A percentile compares a stretch with the other conserved stretches of the same genome.
Conservation (phyloP, 2,888 invertebrate genomes). For the Nomada fucata region DNA sequence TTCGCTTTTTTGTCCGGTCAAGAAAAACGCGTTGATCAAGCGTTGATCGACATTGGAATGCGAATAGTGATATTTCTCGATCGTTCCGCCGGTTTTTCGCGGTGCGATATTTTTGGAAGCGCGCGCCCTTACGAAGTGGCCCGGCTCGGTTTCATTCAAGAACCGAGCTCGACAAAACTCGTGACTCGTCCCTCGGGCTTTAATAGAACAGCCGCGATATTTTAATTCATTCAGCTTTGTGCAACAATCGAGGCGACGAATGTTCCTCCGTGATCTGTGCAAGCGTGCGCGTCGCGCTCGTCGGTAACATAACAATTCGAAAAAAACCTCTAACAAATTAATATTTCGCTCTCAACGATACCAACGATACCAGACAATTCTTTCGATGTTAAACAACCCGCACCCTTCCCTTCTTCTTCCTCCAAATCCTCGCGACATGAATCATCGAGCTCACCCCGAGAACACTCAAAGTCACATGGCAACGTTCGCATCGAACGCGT, state of each 20-base stretch:
- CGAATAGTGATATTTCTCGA: conserved; percentile 32
- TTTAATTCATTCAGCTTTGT: background rate
- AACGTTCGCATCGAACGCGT: conserved; percentile 1
- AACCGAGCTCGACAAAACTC: conserved; percentile 5
- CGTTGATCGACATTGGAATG: background rate
- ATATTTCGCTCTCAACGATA: background rate
- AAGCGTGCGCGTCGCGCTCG: no score
- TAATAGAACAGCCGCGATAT: background rate
- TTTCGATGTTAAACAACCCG: background rate
- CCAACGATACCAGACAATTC: background rate
- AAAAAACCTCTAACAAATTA: background rate
- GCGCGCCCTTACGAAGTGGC: conserved; percentile 32
- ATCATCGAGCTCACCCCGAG: conserved; percentile 1
- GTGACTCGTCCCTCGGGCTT: background rate
- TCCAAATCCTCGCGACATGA: background rate
- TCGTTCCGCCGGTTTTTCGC: conserved; percentile 28
- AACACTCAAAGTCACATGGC: conserved; percentile 12
- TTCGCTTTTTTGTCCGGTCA: background rate
- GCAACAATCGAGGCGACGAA: background rate
- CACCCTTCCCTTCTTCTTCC: background rate
- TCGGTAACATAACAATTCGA: no score
- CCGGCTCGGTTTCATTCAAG: conserved; percentile 35
- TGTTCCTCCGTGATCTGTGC: background rate
- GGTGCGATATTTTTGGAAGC: conserved; percentile 25
- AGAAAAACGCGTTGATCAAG: background rate